Conservation (phyloP, 2,888 invertebrate genomes). For the Lasioglossum morio region DNA sequence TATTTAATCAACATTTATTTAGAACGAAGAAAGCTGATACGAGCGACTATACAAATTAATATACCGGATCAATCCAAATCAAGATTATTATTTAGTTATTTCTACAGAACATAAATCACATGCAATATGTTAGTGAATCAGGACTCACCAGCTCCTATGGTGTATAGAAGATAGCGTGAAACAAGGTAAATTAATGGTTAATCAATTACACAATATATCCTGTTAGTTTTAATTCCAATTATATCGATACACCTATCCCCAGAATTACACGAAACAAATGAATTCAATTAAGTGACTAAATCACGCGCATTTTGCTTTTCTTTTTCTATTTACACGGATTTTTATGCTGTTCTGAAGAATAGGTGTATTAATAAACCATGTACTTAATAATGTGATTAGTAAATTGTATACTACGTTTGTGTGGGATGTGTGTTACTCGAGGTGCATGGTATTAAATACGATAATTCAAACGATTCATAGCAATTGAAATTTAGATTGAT, state of each 20-base stretch:
- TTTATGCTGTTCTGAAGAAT: neutral
- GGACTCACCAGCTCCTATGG: conserved; percentile 81
- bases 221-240: neutral
- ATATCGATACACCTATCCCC: neutral
- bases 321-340: neutral
- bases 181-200: conserved; percentile 77
- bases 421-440: conserved; percentile 28
- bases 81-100: conserved; percentile 33
- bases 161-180: conserved; percentile 76
- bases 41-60: conserved; percentile 16
- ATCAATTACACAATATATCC: conserved; percentile 52
- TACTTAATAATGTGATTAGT: conserved; percentile 64
- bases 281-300: no score
- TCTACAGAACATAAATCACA: conserved; percentile 31
- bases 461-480: conserved; percentile 29
- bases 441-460: conserved; percentile 30
- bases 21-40: neutral
- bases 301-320: no score
- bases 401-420: conserved; percentile 45
- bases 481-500: conserved; percentile 38
- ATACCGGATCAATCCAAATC: conserved; percentile 16
- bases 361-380: neutral
- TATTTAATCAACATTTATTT: neutral
- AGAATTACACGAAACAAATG: neutral
- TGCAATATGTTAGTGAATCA: conserved; percentile 67